Conservation (phyloP, 2,113 vertebrate species). For the Corythoichthys intestinalis region DNA sequence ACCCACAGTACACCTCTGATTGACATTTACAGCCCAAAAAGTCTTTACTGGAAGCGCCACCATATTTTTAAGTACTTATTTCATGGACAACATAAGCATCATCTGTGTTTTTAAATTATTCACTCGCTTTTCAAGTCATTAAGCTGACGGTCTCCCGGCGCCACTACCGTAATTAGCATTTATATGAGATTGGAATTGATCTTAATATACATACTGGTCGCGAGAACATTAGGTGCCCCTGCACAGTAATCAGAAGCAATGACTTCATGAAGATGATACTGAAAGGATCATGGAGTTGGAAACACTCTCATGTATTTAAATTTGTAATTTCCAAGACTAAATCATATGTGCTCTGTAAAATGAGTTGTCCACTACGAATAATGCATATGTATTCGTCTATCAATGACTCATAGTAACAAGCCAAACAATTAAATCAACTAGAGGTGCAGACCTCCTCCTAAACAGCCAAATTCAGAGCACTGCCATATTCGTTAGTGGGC, state of each 20-base stretch:
- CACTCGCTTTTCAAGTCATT: slow-evolving; percentile 3
- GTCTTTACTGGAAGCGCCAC: neutral
- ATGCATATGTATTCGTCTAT: too few species aligned
- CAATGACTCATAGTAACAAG: too few species aligned
- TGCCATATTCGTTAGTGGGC: too few species aligned
- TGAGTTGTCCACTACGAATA: neutral
- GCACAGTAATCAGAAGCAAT: neutral
- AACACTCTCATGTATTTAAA: neutral
- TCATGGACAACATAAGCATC: neutral
- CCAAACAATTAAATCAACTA: too few species aligned
- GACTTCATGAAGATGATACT: neutral
- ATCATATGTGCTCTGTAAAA: neutral
- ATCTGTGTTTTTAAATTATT: neutral
- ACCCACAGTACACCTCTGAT: neutral
- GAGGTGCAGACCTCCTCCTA: too few species aligned
- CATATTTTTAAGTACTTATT: neutral
- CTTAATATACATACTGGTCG: neutral
- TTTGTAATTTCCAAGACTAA: neutral
- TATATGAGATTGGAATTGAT: slow-evolving; percentile 13
- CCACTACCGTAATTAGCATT: neutral
- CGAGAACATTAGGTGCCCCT: neutral
- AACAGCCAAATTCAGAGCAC: too few species aligned
- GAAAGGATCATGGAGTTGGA: neutral
- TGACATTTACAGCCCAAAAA: neutral
- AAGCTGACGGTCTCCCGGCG: neutral